These are phyloP conservation scores for Acronicta psi DNA, from an alignment of 2,888 invertebrate genomes.

Conservation along the genomic window DNA sequence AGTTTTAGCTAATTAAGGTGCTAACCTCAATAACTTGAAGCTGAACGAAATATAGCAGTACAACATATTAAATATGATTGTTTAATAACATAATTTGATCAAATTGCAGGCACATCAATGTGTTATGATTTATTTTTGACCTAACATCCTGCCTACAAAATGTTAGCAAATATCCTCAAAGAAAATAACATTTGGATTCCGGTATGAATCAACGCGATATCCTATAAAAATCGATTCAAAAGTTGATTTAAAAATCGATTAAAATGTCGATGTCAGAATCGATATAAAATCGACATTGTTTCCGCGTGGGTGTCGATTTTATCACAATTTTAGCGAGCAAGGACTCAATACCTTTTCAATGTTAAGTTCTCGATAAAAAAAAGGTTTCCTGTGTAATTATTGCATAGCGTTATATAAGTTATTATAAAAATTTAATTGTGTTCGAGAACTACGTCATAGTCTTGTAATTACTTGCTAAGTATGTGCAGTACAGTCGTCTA, in stretches of 20 bases:
- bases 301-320: slow-evolving; percentile 32
- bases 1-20: slow-evolving; percentile 34
- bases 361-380: slow-evolving; percentile 46
- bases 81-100: slow-evolving; percentile 43
- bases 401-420: slow-evolving; percentile 17
- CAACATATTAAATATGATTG: slow-evolving; percentile 15
- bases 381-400: slow-evolving; percentile 52
- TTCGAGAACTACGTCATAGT: slow-evolving; percentile 12
- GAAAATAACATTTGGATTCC: slow-evolving; percentile 36
- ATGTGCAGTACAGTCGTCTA: slow-evolving; percentile 4
- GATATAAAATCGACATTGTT: slow-evolving; percentile 14
- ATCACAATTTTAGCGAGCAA: slow-evolving; percentile 41
- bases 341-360: slow-evolving; percentile 54
- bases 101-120: slow-evolving; percentile 31
- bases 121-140: slow-evolving; percentile 37
- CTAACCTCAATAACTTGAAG: slow-evolving; percentile 31
- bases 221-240: slow-evolving; percentile 6
- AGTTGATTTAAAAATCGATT: neutral
- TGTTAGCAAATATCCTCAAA: slow-evolving; percentile 46
- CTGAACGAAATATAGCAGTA: slow-evolving; percentile 21
- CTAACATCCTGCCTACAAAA: slow-evolving; percentile 28
- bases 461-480: slow-evolving; percentile 14
- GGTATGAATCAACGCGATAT: slow-evolving; percentile 26
- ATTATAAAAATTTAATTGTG: slow-evolving; percentile 8
- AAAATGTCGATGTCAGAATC: slow-evolving; percentile 1